Base-by-base conservation (phyloP, 2,888 invertebrate genomes). In the Scaptodrosophila latifasciaeformis region DNA sequence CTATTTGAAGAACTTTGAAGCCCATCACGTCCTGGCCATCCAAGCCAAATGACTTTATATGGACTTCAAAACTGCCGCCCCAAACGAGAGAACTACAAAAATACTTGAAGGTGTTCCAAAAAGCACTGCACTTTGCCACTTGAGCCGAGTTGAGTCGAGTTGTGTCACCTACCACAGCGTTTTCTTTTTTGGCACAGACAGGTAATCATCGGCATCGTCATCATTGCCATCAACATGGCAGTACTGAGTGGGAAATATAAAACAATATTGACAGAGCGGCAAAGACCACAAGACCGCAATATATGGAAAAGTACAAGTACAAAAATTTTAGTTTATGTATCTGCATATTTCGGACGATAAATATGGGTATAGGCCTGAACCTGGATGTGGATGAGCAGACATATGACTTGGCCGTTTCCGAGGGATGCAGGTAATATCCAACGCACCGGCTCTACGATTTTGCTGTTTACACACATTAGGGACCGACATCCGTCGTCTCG, bases 251-350 rank as follows among this genome's bases (percentile, higher is more conserved):
- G 47, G 59, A 59, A 34, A 34, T 13, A 34, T 37, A 17, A 10
- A 63, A 72, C 79, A 78, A 78, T 78, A 81, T 78, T 78, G 79
- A 78, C 78, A 79, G 58, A 79, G 77, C 71, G 78, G 65, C 72
- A 30, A 59, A 51, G 57, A 59, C 39, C 54, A 46, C 49, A 35
- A 52, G 37, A 42, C 48, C 17, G 30, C 35, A 54, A 18, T 9
- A 18, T 13, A 24, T 13, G 21, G 27, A 50, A 27, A 50, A 12
- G 34, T 43, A 29, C 30, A 45, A 39, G 51, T 40, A 15, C 46
- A 46, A 24, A 45, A 17, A 37, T 37, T 35, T 37, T 15, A 10
- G 37, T 1, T 17, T 18, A 24, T 24, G 27, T 35, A 43, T 50
- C 21, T 42, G 35, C 43, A 67, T 67, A 62, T 63, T 2, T 35